A percentile compares a stretch with the other conserved stretches of the same genome.
These are phyloP conservation scores for Apteryx owenii DNA, from an alignment of 2,113 vertebrate species.

Conservation along the genomic window DNA sequence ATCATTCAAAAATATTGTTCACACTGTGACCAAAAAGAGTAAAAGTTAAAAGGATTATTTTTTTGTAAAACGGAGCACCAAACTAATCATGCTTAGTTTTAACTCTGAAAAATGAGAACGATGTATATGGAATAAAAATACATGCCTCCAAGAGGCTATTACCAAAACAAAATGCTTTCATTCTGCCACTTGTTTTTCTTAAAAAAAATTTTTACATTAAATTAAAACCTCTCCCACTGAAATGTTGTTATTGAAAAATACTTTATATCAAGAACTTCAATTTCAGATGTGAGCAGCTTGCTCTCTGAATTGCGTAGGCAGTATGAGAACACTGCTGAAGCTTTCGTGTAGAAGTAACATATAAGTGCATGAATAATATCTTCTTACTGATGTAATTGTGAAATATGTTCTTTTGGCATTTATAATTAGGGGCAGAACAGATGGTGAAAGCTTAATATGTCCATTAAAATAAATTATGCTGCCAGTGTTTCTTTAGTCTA, in stretches of 20 bases:
- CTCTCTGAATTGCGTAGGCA: neutral
- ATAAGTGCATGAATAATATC: constrained; percentile 44
- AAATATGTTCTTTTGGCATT: constrained; percentile 72
- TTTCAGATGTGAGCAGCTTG: constrained; percentile 19
- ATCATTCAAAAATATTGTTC: neutral
- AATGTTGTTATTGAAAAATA: constrained; percentile 12
- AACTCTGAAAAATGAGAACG: neutral
- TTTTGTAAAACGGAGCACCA: neutral
- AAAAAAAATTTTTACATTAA: neutral
- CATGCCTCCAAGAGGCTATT: neutral
- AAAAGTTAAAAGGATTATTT: neutral
- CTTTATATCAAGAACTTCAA: neutral
- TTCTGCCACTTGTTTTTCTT: neutral
- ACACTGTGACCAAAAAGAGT: neutral
- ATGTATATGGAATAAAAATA: neutral
- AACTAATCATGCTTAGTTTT: neutral
- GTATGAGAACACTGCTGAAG: constrained; percentile 19
- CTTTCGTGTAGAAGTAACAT: constrained; percentile 6
- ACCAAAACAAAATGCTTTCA: constrained; percentile 9
- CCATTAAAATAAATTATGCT: constrained; percentile 51
- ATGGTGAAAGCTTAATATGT: constrained; percentile 72
- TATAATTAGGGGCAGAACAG: constrained; percentile 72
- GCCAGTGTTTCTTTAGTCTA: constrained; percentile 8
- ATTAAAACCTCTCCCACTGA: neutral
- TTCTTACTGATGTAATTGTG: constrained; percentile 27